A percentile compares a stretch with the other conserved stretches of the same genome.
Evolutionary conservation across 23 tunicate genomes (phyloP).

Genomic region (Ascidia mentula): DNA sequence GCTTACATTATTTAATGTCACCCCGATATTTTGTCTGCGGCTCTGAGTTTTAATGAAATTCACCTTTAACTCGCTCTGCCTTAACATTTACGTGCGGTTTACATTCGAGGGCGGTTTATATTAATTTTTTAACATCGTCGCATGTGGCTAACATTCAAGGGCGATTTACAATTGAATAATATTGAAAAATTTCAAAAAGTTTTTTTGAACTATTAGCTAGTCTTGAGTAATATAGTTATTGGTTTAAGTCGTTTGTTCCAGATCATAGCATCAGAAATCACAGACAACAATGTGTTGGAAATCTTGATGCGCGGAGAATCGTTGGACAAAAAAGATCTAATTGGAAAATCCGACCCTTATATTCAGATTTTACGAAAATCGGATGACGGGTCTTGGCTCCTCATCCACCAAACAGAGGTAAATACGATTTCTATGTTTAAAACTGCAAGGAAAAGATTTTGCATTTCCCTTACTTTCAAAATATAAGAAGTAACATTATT

Average conservation of each 20-base stretch:
- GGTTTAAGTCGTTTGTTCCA: too few relatives aligned
- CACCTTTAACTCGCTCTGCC: background rate
- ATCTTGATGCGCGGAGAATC: slow-evolving; percentile 52
- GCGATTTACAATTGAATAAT: too few relatives aligned
- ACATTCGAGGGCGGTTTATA: too few relatives aligned
- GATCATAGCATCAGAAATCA: slow-evolving; percentile 44
- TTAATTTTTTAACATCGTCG: too few relatives aligned
- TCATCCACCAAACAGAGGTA: slow-evolving; percentile 78
- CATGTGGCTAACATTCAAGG: too few relatives aligned
- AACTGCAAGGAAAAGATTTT: background rate
- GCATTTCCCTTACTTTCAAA: background rate
- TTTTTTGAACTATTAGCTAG: too few relatives aligned
- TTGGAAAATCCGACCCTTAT: slow-evolving; percentile 87
- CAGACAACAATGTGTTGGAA: slow-evolving; percentile 46
- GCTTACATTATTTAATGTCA: too few relatives aligned
- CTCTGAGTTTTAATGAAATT: too few relatives aligned
- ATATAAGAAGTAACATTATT: background rate
- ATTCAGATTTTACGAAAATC: slow-evolving; percentile 44
- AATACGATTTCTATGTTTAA: background rate
- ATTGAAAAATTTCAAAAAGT: too few relatives aligned
- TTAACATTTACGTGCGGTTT: too few relatives aligned
- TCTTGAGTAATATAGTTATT: too few relatives aligned
- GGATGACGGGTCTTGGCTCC: slow-evolving; percentile 32
- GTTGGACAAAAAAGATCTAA: slow-evolving; percentile 89
- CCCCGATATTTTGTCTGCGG: too few relatives aligned